Evolutionary conservation across 92 coral and sea anemone genomes (phyloP).

Genomic region (Epizoanthus rinbou): DNA sequence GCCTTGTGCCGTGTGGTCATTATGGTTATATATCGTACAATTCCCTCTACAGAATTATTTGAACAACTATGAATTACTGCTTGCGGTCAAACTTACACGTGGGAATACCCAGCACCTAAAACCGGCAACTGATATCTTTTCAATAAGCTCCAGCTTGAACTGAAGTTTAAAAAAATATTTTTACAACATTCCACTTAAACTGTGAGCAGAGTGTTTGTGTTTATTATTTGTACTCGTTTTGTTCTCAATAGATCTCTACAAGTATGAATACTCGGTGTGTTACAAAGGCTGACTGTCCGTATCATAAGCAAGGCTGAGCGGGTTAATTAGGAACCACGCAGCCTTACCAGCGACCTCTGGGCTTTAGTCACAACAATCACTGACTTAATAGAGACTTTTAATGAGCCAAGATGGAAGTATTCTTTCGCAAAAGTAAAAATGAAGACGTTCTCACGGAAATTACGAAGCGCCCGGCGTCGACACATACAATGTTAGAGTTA

Average conservation of each 20-base stretch:
- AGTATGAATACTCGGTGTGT: neutral
- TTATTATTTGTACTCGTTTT: neutral
- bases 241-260: neutral
- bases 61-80: neutral
- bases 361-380: conserved; percentile 18
- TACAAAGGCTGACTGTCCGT: neutral
- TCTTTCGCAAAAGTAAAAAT: conserved; percentile 18
- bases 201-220: neutral
- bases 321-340: conserved; percentile 21
- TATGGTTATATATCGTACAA: neutral
- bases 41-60: neutral
- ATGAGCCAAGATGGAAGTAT: conserved; percentile 34
- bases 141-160: neutral
- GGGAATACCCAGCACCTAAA: neutral
- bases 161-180: neutral
- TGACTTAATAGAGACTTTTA: conserved; percentile 20
- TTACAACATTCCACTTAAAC: neutral
- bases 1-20: neutral
- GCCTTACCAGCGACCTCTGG: too few species aligned
- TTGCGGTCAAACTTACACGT: neutral
- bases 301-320: neutral
- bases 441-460: neutral
- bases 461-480: neutral
- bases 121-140: neutral
- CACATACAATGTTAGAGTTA: neutral